Conservation (phyloP, 2,888 invertebrate genomes). For the Thymelicus sylvestris region DNA sequence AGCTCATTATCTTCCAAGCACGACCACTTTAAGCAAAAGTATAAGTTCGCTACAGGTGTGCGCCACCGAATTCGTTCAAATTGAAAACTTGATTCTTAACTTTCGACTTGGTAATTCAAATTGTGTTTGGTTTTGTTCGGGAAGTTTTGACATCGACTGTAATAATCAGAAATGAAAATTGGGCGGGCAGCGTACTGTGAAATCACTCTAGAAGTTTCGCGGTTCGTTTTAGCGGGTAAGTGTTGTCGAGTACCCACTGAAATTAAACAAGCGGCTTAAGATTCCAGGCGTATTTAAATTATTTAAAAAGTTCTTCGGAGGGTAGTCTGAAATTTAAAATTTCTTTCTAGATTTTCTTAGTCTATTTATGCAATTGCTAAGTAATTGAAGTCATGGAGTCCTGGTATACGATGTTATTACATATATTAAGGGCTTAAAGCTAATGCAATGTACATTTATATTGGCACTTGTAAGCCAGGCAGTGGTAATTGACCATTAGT, state of each 20-base stretch:
- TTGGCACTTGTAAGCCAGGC: too few species aligned
- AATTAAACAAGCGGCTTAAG: slow-evolving; percentile 10
- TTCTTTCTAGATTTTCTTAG: not conserved
- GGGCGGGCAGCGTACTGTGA: slow-evolving; percentile 29
- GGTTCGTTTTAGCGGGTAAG: slow-evolving; percentile 15
- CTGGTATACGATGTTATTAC: too few species aligned
- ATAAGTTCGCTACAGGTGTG: slow-evolving; percentile 38
- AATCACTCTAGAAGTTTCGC: slow-evolving; percentile 34
- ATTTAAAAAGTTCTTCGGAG: not conserved
- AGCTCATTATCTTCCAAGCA: slow-evolving; percentile 48
- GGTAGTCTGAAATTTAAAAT: not conserved
- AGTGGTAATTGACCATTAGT: not conserved
- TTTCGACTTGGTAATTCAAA: slow-evolving; percentile 34
- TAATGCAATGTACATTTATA: too few species aligned
- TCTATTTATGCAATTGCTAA: too few species aligned
- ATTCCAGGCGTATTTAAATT: not conserved
- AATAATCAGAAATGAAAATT: slow-evolving; percentile 36
- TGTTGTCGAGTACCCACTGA: slow-evolving; percentile 17
- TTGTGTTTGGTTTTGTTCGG: slow-evolving; percentile 38
- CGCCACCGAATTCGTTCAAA: slow-evolving; percentile 20
- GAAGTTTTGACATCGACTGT: slow-evolving; percentile 37
- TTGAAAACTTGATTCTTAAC: slow-evolving; percentile 24
- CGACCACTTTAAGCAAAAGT: slow-evolving; percentile 31
- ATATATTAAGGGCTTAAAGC: too few species aligned
- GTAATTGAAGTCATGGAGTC: too few species aligned